Percentiles rank a stretch among this genome's conserved stretches.
Evolutionary conservation across 2,797 vertebrate species (phyloP).

Genomic region (Sphenodon punctatus): DNA sequence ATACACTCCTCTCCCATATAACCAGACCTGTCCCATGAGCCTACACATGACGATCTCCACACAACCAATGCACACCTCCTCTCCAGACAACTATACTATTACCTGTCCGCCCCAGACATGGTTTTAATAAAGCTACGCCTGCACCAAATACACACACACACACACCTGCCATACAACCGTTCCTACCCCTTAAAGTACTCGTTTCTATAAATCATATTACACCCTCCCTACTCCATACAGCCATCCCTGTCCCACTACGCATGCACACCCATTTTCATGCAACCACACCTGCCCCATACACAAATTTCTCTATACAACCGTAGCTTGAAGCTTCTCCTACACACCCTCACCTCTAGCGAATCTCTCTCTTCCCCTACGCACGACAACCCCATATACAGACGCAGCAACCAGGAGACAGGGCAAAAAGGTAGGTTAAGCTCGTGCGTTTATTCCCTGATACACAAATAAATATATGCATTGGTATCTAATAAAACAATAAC

Average conservation of each 20-base stretch:
- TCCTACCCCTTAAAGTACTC: too few species aligned
- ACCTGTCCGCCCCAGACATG: background rate
- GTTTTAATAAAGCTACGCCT: too few species aligned
- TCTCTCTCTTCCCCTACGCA: background rate
- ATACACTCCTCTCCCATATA: background rate
- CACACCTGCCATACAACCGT: background rate
- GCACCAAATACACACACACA: too few species aligned
- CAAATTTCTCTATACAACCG: background rate
- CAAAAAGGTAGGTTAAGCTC: conserved; percentile 49
- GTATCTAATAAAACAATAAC: background rate
- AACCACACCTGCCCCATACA: background rate
- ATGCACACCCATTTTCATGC: background rate
- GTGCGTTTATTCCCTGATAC: background rate
- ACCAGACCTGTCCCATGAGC: background rate
- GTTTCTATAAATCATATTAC: background rate
- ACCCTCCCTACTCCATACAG: background rate
- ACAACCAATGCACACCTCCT: too few species aligned
- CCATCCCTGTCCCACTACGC: background rate
- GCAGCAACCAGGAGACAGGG: background rate
- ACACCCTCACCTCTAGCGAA: too few species aligned
- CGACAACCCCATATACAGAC: background rate
- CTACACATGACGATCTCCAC: too few species aligned
- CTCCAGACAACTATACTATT: background rate
- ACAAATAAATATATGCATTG: background rate
- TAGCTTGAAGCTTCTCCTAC: background rate